Conservation (phyloP, 2,113 vertebrate species). For the Tychaedon coryphoeus region DNA sequence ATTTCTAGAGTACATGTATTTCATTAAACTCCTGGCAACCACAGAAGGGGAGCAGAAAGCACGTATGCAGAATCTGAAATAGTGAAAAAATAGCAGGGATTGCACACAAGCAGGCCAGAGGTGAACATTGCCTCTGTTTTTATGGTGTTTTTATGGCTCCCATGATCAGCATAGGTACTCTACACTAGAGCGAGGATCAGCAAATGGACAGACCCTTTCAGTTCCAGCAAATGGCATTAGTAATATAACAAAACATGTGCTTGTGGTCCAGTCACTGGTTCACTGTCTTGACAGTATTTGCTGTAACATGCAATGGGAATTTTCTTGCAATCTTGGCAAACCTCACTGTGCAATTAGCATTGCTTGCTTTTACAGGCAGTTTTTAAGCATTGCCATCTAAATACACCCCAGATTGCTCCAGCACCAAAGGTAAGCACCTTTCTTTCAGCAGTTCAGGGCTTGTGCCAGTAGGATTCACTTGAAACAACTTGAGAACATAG, state of each 20-base stretch:
- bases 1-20: not conserved
- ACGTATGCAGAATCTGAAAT: not conserved
- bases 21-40: not conserved
- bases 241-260: not conserved
- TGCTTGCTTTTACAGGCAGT: not conserved
- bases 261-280: not conserved
- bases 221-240: not conserved
- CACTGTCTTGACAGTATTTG: not conserved
- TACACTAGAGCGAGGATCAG: not conserved
- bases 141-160: not conserved
- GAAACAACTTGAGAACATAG: not conserved
- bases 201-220: not conserved
- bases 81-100: not conserved
- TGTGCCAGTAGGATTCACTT: not conserved
- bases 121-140: not conserved
- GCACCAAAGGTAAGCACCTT: not conserved
- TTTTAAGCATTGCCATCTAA: not conserved
- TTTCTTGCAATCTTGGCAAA: conserved; percentile 6
- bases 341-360: not conserved
- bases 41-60: not conserved
- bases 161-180: not conserved
- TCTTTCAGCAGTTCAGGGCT: not conserved
- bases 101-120: accelerated
- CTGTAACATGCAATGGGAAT: not conserved
- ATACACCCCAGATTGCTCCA: not conserved